Base-by-base conservation (phyloP, 1,140 invertebrate genomes). In the Orchesella cincta region DNA sequence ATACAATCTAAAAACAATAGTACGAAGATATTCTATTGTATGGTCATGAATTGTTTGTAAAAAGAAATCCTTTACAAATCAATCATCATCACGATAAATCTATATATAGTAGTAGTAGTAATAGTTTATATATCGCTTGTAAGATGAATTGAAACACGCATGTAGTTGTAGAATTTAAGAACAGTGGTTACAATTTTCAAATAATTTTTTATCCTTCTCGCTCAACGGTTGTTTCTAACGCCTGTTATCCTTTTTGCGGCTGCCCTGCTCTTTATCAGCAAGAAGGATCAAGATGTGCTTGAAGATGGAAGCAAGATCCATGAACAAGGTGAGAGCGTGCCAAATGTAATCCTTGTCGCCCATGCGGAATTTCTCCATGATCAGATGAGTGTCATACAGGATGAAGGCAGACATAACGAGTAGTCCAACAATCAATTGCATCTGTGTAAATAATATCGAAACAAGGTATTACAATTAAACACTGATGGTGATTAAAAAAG, bases 301-400 rank as follows among this genome's bases (percentile, higher is more conserved):
- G 74, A 82, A 82, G 64, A 82, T 77, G 23, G 77, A 79, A 20
- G 74, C 78, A 23, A 82, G 52, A 62, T 82, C 81, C 75, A 82
- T 73, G 76, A 82, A 82, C 20, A 82, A 46, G 5, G 79, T 80
- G 8, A 82, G 72, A 20, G 79, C 35, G 33, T 82, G 81, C 80
- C 81, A 82, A 33, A 80, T 75, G 76, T 78, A 80, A 74, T 82
- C 81, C 31, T 74, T 57, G 86, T 92, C 96, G 67, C 96, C 96
- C 83, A 90, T 89, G 74, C 93, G 89, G 81, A 91, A 89, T 85
- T 98, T 98, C 84, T 98, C 95, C 80, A 98, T 92, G 80, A 99
- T 98, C 72, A 95, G 86, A 86, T 98, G 96, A 14, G 97, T 99
- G 84, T 99, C 97, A 83, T 94, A 98, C 34, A 98, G 88, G 29